Evolutionary conservation across 1,140 invertebrate genomes (phyloP).

Genomic region (Nixonia krombeini): DNA sequence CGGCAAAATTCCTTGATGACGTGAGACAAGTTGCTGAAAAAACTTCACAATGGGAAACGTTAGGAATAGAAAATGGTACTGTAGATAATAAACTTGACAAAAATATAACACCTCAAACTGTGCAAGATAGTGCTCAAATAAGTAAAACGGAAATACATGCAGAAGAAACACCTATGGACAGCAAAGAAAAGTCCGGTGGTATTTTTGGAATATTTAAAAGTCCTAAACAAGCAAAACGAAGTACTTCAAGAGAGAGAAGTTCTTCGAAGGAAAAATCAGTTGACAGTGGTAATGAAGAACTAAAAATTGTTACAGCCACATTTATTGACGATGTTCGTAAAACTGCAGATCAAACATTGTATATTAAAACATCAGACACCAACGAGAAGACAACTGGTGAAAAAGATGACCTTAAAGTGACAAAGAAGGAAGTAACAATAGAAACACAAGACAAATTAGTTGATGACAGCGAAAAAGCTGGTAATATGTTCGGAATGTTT

Average conservation of each 20-base stretch:
- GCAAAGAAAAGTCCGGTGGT: conserved; percentile 21
- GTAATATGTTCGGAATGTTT: conserved; percentile 59
- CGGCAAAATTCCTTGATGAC: conserved; percentile 47
- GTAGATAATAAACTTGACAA: not conserved
- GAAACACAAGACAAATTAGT: conserved; percentile 22
- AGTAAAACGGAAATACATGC: no score
- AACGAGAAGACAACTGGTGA: not conserved
- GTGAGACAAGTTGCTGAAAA: conserved; percentile 34
- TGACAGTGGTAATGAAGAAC: conserved; percentile 40
- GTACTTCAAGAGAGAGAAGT: no score
- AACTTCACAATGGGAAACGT: not conserved
- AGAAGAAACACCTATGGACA: conserved; percentile 11
- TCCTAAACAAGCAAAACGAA: conserved; percentile 11
- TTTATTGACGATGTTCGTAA: conserved; percentile 57
- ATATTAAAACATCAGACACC: not conserved
- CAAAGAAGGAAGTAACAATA: conserved; percentile 17
- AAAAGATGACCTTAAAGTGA: conserved; percentile 8
- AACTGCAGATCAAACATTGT: conserved; percentile 17
- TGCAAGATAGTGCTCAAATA: no score
- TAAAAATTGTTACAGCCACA: conserved; percentile 47
- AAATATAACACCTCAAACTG: not conserved
- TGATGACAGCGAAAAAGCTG: conserved; percentile 46
- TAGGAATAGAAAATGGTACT: not conserved
- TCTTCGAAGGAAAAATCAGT: conserved; percentile 33
- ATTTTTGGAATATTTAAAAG: conserved; percentile 39